Percentiles rank a stretch among this genome's conserved stretches.
phyloP scores from a whole-genome alignment of 1,140 invertebrate genomes.

The Magallana angulata region DNA sequence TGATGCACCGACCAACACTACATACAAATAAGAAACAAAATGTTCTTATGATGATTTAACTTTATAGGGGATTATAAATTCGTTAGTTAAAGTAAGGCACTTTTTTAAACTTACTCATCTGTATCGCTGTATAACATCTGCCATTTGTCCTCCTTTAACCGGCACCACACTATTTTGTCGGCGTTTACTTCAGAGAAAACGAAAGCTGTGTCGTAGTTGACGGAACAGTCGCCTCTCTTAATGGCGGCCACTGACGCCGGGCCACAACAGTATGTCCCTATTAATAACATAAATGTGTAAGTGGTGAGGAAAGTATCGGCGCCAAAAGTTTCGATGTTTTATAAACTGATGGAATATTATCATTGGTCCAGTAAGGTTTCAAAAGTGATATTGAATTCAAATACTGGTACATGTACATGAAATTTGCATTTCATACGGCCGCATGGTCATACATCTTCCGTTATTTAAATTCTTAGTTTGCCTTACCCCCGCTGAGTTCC shows the following conservation, averaged over 20 bases:
- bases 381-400: too few species aligned
- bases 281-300: not conserved
- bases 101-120: not conserved
- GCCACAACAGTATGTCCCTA: slow-evolving; percentile 87
- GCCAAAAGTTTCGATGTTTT: too few species aligned
- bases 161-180: slow-evolving; percentile 67
- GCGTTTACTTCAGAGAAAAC: slow-evolving; percentile 87
- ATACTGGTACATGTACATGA: too few species aligned
- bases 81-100: too few species aligned
- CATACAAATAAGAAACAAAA: slow-evolving; percentile 46
- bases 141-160: slow-evolving; percentile 53
- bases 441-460: too few species aligned
- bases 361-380: too few species aligned
- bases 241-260: slow-evolving; percentile 87
- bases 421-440: too few species aligned
- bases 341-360: too few species aligned
- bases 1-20: slow-evolving; percentile 91
- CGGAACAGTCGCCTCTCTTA: slow-evolving; percentile 88
- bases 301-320: too few species aligned
- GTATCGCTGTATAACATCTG: not conserved
- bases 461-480: too few species aligned
- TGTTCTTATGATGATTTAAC: not conserved
- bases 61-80: too few species aligned
- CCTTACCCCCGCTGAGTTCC: slow-evolving; percentile 83
- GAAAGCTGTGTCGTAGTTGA: slow-evolving; percentile 90